phyloP scores from a whole-genome alignment of 2,113 vertebrate genomes.

The Sinocyclocheilus rhinocerous region DNA sequence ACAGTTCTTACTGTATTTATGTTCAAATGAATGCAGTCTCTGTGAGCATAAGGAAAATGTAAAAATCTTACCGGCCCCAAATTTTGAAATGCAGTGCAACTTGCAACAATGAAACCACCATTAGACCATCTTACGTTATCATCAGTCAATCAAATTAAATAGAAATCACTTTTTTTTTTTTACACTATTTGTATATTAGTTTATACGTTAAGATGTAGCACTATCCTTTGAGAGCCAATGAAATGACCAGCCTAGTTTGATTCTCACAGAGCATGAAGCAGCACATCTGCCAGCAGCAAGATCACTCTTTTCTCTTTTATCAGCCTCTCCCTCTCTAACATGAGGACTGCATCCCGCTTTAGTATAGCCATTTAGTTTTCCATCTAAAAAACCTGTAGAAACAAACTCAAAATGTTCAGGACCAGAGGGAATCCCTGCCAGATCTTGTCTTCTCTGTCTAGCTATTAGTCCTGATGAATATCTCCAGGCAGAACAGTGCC shows the following conservation, averaged over 20 bases:
- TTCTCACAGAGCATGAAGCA: slow-evolving; percentile 13
- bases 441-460: neutral
- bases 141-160: neutral
- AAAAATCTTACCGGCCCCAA: neutral
- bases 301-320: neutral
- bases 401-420: neutral
- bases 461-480: slow-evolving; percentile 15
- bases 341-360: neutral
- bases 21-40: neutral
- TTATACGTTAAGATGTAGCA: neutral
- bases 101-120: neutral
- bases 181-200: neutral
- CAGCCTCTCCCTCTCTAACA: neutral
- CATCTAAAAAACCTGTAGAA: neutral
- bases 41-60: neutral
- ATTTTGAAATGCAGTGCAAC: neutral
- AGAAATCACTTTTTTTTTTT: neutral
- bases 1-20: neutral
- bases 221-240: neutral
- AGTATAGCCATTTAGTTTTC: neutral
- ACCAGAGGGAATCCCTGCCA: slow-evolving; percentile 1
- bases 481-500: neutral
- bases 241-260: slow-evolving; percentile 3
- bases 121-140: neutral
- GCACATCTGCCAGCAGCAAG: slow-evolving; percentile 15